Conservation (phyloP, 2,797 vertebrate species). For the Discoglossus pictus region DNA sequence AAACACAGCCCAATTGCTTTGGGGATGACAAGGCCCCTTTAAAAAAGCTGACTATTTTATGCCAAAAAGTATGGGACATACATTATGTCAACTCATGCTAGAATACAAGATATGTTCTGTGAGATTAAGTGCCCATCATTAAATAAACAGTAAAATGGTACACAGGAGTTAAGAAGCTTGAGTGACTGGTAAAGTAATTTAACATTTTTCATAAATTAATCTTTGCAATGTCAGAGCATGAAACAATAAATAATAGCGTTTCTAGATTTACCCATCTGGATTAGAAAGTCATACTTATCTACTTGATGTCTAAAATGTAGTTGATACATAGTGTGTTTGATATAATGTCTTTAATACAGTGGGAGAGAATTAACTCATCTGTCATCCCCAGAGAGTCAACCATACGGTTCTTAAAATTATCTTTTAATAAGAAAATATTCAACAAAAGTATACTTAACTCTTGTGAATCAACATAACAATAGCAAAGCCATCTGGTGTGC, state of each 20-base stretch:
- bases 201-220: slow-evolving; percentile 38
- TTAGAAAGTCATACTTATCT: slow-evolving; percentile 61
- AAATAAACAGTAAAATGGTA: slow-evolving; percentile 26
- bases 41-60: no score
- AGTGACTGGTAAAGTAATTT: slow-evolving; percentile 54
- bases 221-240: slow-evolving; percentile 49
- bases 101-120: slow-evolving; percentile 16
- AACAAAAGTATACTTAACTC: background rate
- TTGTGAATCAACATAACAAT: background rate
- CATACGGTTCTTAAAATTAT: slow-evolving; percentile 50
- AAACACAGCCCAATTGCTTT: no score
- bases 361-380: slow-evolving; percentile 49
- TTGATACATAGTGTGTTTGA: slow-evolving; percentile 54
- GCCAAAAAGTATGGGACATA: no score
- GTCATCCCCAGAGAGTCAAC: slow-evolving; percentile 53
- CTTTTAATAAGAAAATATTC: slow-evolving; percentile 50
- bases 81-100: no score
- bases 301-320: slow-evolving; percentile 56
- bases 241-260: slow-evolving; percentile 58
- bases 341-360: slow-evolving; percentile 57
- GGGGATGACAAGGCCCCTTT: no score
- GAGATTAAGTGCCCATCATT: slow-evolving; percentile 27
- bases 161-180: slow-evolving; percentile 43
- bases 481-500: background rate
- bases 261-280: slow-evolving; percentile 61